phyloP scores from a whole-genome alignment of 2,888 invertebrate species.

The Dryadula phaetusa region DNA sequence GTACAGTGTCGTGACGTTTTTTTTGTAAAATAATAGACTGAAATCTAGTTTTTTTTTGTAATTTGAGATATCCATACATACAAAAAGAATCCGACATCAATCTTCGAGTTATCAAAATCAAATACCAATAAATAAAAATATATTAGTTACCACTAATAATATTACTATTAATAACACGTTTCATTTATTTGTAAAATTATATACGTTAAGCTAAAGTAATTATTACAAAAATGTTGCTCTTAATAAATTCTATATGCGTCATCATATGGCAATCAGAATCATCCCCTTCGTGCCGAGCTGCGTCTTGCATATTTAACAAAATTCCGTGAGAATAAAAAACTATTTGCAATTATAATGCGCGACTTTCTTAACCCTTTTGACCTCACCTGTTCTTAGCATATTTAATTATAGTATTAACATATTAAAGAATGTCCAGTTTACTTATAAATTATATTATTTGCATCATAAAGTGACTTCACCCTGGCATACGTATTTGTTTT shows the following conservation, averaged over 20 bases:
- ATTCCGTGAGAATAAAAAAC: constrained; percentile 57
- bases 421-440: constrained; percentile 48
- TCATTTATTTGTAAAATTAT: not conserved
- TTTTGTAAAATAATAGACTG: too few species aligned
- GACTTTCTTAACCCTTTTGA: constrained; percentile 69
- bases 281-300: constrained; percentile 18
- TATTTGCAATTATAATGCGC: constrained; percentile 67
- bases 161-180: not conserved
- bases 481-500: constrained; percentile 37
- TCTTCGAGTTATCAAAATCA: too few species aligned
- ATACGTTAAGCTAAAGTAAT: not conserved
- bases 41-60: too few species aligned
- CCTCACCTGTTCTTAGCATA: constrained; percentile 72
- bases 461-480: constrained; percentile 41
- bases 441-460: constrained; percentile 57
- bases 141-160: too few species aligned
- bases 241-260: not conserved
- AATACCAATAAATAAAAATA: too few species aligned
- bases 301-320: constrained; percentile 28
- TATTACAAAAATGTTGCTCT: not conserved
- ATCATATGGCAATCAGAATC: not conserved
- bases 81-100: too few species aligned
- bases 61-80: too few species aligned
- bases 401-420: constrained; percentile 58
- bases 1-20: too few species aligned